These are phyloP conservation scores for Drosophila percnosoma DNA, from an alignment of 2,888 invertebrate genomes.

Conservation along the genomic window DNA sequence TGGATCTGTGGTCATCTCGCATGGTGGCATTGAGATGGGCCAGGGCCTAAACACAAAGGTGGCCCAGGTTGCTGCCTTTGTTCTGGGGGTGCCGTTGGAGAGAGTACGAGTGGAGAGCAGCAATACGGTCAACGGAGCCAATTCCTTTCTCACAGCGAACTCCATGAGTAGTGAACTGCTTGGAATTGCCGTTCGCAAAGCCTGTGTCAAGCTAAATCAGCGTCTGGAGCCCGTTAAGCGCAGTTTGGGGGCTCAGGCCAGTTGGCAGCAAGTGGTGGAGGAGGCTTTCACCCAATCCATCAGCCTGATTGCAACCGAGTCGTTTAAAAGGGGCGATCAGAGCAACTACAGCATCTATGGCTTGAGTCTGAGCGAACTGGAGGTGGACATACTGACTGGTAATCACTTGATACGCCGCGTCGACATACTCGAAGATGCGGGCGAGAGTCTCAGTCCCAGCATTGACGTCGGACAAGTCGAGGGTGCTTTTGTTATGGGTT, in stretches of 20 bases:
- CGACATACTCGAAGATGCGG: constrained; percentile 90
- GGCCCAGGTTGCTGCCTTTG: constrained; percentile 90
- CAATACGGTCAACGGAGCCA: constrained; percentile 86
- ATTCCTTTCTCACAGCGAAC: constrained; percentile 87
- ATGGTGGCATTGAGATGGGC: constrained; percentile 91
- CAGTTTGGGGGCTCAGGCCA: constrained; percentile 72
- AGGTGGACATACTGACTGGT: constrained; percentile 92
- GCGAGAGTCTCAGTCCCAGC: constrained; percentile 89
- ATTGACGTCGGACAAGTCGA: constrained; percentile 92
- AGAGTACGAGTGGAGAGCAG: constrained; percentile 50
- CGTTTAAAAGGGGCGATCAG: constrained; percentile 86
- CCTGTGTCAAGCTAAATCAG: constrained; percentile 87
- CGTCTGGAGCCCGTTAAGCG: constrained; percentile 87
- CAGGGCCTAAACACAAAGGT: constrained; percentile 90
- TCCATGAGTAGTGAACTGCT: constrained; percentile 88
- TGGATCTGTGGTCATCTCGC: constrained; percentile 89
- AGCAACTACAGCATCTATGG: constrained; percentile 88
- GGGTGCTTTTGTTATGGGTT: constrained; percentile 92
- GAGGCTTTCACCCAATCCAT: constrained; percentile 78
- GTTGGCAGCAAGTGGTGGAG: constrained; percentile 86
- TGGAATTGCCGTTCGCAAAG: constrained; percentile 87
- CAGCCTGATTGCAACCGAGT: constrained; percentile 87
- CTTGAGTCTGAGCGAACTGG: constrained; percentile 88
- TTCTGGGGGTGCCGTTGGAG: constrained; percentile 86
- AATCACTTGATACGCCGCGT: constrained; percentile 89